Evolutionary conservation across 1,140 invertebrate genomes (phyloP), one percentile per base, ranked within the genome.

Genomic region (Drosophila jambulina): DNA sequence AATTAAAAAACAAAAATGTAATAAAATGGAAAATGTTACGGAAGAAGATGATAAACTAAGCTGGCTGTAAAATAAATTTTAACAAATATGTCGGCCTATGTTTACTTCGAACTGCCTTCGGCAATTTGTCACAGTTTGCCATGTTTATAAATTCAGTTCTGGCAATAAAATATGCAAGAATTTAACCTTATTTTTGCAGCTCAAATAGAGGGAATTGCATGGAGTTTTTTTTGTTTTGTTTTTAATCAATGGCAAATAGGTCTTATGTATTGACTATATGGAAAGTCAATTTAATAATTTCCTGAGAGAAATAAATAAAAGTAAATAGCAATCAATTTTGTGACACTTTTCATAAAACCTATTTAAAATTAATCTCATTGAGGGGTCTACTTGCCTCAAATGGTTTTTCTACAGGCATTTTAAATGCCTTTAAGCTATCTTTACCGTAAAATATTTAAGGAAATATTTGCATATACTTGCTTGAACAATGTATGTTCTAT

Each of bases 1-100:
- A 46, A 49, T 67, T 49, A 45, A 38, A 42, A 25, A 40, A 56
- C 43, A 40, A 70, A 75, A 85, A 63, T 45, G 9, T 45, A 68
- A 84, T 76, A 77, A 68, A 76, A 54, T 60, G 32, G 13, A 49
- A 27, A 19, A 36, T 36, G 19, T 49, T 46, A 25, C 4, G 5
- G 6, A 57, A 64, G 45, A 10, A 25, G 3, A 70, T 54, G 65
- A 56, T 49, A 42, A 27, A 40, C 64, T 32, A 38, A 56, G 27
- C 29, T 32, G 27, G n/a, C 25, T 38, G 25, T 32, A 42, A 71
- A 72, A 61, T 74, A 72, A 27, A 74, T 74, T 45, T 46, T 32
- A 61, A 25, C 38, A 60, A 61, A 72, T 53, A 29, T 74, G 54
- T 53, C 51, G 56, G 58, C 34, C 62, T 46, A 29, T 34, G 7